Evolutionary conservation across 2,888 invertebrate genomes (phyloP).

Genomic region (Mimachlamys varia): DNA sequence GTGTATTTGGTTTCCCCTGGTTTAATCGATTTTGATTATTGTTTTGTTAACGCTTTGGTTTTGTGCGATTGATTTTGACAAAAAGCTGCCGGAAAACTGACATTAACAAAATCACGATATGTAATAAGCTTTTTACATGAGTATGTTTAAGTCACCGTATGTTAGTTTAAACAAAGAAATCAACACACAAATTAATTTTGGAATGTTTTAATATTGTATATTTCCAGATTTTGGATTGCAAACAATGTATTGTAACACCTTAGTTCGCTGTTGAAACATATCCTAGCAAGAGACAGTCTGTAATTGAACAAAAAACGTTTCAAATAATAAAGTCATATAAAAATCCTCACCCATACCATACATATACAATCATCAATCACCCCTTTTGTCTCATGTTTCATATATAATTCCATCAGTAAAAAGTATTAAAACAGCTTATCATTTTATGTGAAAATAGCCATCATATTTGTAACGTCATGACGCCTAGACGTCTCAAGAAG

Average conservation of each 20-base stretch:
- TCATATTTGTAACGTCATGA: not conserved
- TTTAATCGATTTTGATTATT: too few relatives aligned
- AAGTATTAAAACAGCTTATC: not conserved
- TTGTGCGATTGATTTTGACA: too few relatives aligned
- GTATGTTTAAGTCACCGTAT: too few relatives aligned
- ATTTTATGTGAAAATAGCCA: not conserved
- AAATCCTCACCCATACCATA: not conserved
- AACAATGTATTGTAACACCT: not conserved
- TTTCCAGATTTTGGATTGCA: not conserved
- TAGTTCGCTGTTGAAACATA: not conserved
- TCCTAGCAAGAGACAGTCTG: not conserved
- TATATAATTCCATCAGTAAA: not conserved
- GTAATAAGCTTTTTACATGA: too few relatives aligned
- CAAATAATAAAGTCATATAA: not conserved
- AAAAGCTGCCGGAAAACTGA: too few relatives aligned
- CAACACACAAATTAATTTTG: not conserved
- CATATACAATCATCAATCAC: not conserved
- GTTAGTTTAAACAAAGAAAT: not conserved
- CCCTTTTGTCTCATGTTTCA: not conserved
- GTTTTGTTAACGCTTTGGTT: too few relatives aligned
- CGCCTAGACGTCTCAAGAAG: too few relatives aligned
- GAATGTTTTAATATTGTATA: slow-evolving; percentile 7
- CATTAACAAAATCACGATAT: too few relatives aligned
- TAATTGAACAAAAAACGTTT: not conserved
- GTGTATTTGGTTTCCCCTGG: too few relatives aligned